Evolutionary conservation across 2,797 vertebrate species (phyloP).

Genomic region (Harpagifer antarcticus): DNA sequence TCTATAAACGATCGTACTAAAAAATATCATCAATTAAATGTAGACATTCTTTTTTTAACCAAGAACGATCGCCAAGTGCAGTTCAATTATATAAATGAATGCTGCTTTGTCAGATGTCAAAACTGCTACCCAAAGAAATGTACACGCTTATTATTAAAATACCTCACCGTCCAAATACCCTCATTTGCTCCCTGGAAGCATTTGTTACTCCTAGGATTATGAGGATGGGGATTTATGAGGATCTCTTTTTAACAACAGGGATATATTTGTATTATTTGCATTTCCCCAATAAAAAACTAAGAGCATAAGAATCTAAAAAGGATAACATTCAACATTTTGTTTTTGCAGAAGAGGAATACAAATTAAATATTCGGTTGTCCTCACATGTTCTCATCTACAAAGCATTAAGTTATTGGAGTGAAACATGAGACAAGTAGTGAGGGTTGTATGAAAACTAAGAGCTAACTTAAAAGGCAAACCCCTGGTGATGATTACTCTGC

Average conservation of each 20-base stretch:
- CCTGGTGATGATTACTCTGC: slow-evolving; percentile 7
- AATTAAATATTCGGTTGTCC: background rate
- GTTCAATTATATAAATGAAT: slow-evolving; percentile 1
- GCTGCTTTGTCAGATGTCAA: background rate
- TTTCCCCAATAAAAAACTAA: slow-evolving; percentile 6
- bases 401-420: background rate
- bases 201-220: background rate
- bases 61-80: background rate
- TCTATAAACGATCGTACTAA: background rate
- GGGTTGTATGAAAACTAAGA: slow-evolving; percentile 2
- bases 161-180: background rate
- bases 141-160: background rate
- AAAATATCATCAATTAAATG: background rate
- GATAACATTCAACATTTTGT: background rate
- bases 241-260: background rate
- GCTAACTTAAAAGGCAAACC: background rate
- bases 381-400: slow-evolving; percentile 2
- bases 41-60: background rate
- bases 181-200: background rate
- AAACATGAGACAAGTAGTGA: slow-evolving; percentile 1
- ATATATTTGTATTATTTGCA: slow-evolving; percentile 20
- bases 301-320: background rate
- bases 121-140: background rate
- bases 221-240: background rate
- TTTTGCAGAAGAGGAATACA: slow-evolving; percentile 6